Evolutionary conservation across 2,113 vertebrate genomes (phyloP).

Genomic region (Empidonax alnorum): DNA sequence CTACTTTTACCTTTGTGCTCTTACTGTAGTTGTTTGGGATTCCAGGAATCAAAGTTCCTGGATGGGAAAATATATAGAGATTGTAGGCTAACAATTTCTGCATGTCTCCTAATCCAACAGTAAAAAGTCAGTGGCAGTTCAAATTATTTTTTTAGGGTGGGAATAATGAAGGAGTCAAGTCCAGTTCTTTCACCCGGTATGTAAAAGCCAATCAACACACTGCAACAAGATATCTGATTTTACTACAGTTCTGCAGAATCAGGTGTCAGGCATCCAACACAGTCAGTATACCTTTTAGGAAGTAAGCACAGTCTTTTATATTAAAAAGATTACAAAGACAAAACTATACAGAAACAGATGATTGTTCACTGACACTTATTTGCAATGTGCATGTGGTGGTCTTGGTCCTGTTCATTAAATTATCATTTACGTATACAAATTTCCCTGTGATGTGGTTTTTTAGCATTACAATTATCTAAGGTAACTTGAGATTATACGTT

Average conservation of each 20-base stretch:
- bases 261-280: neutral
- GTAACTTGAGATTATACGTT: neutral
- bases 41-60: neutral
- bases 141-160: neutral
- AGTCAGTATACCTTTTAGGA: neutral
- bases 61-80: neutral
- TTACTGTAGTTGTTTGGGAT: neutral
- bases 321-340: neutral
- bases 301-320: neutral
- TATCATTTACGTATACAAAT: neutral
- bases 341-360: neutral
- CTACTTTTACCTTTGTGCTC: neutral
- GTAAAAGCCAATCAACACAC: neutral
- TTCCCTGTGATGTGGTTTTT: neutral
- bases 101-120: neutral
- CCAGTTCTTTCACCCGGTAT: neutral
- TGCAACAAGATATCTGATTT: neutral
- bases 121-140: neutral
- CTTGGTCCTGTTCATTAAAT: neutral
- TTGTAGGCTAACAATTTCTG: neutral
- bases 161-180: neutral
- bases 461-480: neutral
- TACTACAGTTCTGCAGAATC: neutral
- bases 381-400: neutral
- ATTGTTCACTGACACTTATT: neutral